Evolutionary conservation across 2,113 vertebrate species (phyloP).

Genomic region (Otolemur garnettii): DNA sequence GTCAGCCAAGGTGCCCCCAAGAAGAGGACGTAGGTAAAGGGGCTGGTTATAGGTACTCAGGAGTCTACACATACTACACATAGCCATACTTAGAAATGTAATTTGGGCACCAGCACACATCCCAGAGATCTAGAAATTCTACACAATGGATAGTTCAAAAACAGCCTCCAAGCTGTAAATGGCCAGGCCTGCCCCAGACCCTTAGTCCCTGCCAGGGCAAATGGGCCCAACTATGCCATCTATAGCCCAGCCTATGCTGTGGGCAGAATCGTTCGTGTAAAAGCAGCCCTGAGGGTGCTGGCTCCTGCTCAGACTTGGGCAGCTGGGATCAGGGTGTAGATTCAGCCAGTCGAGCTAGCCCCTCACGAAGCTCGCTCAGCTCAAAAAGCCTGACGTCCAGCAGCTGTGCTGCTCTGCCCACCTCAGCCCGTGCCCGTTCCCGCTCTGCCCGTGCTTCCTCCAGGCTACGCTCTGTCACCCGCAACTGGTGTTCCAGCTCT

Average conservation of each 20-base stretch:
- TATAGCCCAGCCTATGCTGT: accelerated
- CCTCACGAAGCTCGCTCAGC: conserved; percentile 95
- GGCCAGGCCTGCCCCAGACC: background rate
- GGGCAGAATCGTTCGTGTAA: background rate
- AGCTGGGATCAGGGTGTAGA: conserved; percentile 79
- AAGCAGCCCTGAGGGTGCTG: background rate
- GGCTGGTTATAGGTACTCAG: background rate
- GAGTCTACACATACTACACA: background rate
- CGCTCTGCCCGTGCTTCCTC: conserved; percentile 91
- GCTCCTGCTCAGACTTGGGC: background rate
- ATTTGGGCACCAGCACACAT: background rate
- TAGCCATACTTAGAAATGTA: conserved; percentile 62
- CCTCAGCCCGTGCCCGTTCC: conserved; percentile 91
- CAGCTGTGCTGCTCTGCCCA: conserved; percentile 93
- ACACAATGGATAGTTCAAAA: conserved; percentile 60
- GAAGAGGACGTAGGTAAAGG: background rate
- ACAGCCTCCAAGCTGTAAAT: background rate
- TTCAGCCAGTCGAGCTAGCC: conserved; percentile 94
- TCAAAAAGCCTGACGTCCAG: conserved; percentile 97
- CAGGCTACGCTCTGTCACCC: conserved; percentile 91
- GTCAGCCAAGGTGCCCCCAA: background rate
- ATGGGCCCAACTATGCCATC: background rate
- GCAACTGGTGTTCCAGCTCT: conserved; percentile 93
- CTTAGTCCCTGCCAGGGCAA: background rate
- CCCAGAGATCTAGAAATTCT: conserved; percentile 65